Percentiles rank a stretch among this genome's conserved stretches.
phyloP scores from a whole-genome alignment of 1,140 invertebrate species.

The Bombus superbus region DNA sequence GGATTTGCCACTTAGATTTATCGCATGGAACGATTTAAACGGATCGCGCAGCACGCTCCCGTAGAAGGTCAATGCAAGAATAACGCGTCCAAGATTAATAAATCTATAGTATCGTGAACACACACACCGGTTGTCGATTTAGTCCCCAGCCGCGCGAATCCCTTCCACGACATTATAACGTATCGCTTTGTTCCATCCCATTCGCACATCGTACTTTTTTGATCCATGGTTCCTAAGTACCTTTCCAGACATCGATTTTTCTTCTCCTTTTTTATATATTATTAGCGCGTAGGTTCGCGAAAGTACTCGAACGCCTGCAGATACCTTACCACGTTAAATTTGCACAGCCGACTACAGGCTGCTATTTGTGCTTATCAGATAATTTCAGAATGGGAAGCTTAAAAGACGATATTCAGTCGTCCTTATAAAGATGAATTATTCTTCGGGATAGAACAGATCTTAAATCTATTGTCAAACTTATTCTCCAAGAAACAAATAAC shows the following conservation, averaged over 20 bases:
- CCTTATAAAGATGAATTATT: too few relatives aligned
- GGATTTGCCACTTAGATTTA: constrained; percentile 51
- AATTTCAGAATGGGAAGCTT: too few relatives aligned
- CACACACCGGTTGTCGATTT: constrained; percentile 9
- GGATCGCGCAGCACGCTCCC: constrained; percentile 7
- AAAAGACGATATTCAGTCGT: too few relatives aligned
- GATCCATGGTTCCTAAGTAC: neutral
- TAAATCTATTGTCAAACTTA: too few relatives aligned
- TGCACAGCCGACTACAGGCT: too few relatives aligned
- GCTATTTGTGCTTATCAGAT: too few relatives aligned
- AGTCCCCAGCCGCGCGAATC: neutral
- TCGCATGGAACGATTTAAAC: constrained; percentile 13
- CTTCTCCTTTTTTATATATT: neutral
- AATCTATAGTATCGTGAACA: constrained; percentile 10
- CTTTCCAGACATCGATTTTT: neutral
- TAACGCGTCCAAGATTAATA: constrained; percentile 41
- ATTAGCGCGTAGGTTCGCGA: neutral
- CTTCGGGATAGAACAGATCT: too few relatives aligned
- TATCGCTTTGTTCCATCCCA: constrained; percentile 4
- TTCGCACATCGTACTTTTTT: neutral
- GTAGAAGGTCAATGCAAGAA: constrained; percentile 36
- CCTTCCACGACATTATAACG: constrained; percentile 10
- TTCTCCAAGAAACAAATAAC: too few relatives aligned
- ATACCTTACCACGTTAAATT: too few relatives aligned
- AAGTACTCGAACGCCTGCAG: too few relatives aligned